phyloP scores from a whole-genome alignment of 2,113 vertebrate species.

The Phrynocephalus versicolor region DNA sequence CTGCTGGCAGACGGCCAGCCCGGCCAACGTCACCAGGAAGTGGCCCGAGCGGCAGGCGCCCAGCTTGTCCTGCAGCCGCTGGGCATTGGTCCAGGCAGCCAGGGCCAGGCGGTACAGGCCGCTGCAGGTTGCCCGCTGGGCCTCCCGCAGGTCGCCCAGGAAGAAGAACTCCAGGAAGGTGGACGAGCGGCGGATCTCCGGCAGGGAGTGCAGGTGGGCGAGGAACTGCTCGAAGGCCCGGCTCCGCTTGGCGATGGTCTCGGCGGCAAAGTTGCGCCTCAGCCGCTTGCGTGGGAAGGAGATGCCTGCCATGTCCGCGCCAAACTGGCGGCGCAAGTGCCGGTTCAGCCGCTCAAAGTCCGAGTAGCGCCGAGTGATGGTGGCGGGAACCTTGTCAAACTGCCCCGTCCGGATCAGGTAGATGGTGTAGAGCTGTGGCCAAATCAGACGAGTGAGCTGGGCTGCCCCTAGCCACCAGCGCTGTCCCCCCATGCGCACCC shows the following conservation, averaged over 20 bases:
- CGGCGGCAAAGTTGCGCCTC: constrained; percentile 86
- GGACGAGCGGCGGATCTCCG: constrained; percentile 74
- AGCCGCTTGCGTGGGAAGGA: constrained; percentile 92
- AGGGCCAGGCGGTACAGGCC: constrained; percentile 87
- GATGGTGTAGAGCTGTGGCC: constrained; percentile 89
- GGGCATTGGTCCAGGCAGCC: constrained; percentile 84
- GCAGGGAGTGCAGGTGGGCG: constrained; percentile 84
- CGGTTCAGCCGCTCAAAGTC: constrained; percentile 89
- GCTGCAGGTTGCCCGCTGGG: constrained; percentile 84
- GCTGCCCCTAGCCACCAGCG: not conserved
- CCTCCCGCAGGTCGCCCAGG: constrained; percentile 81
- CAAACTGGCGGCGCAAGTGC: constrained; percentile 80
- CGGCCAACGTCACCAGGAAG: constrained; percentile 85
- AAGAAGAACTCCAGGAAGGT: constrained; percentile 91
- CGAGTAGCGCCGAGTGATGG: constrained; percentile 88
- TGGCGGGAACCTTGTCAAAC: constrained; percentile 81
- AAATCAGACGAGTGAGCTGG: not conserved
- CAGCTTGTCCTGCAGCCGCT: constrained; percentile 86
- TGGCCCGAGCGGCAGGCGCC: constrained; percentile 72
- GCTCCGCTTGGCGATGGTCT: constrained; percentile 94
- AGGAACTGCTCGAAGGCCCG: constrained; percentile 94
- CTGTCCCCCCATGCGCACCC: too few species aligned
- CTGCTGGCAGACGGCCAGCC: constrained; percentile 87
- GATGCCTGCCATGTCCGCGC: constrained; percentile 83
- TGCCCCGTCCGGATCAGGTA: constrained; percentile 82